phyloP scores from a whole-genome alignment of 2,888 invertebrate species.

The Sinotaia quadrata region DNA sequence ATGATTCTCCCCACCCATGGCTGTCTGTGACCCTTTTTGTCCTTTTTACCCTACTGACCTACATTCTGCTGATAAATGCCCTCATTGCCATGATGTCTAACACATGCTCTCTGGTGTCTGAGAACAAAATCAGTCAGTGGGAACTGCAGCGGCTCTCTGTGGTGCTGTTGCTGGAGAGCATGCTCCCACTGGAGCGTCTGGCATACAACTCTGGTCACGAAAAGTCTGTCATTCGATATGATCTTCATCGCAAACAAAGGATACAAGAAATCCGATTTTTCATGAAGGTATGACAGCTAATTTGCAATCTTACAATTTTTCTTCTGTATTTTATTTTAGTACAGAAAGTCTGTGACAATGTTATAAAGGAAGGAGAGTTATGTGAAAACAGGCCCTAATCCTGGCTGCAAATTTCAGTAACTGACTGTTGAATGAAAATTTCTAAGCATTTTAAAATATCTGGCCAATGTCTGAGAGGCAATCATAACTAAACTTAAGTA shows the following conservation, averaged over 20 bases:
- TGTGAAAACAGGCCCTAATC: no score
- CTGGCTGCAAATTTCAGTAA: no score
- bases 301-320: background rate
- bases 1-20: slow-evolving; percentile 49
- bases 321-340: no score
- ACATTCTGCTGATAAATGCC: slow-evolving; percentile 56
- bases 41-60: slow-evolving; percentile 50
- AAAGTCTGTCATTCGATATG: slow-evolving; percentile 9
- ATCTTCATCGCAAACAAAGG: slow-evolving; percentile 13
- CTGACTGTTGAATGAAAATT: no score
- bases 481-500: no score
- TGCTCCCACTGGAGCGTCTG: slow-evolving; percentile 7
- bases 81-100: slow-evolving; percentile 64
- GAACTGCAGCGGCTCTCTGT: slow-evolving; percentile 29
- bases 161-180: slow-evolving; percentile 32
- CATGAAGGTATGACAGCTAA: slow-evolving; percentile 9
- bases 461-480: no score
- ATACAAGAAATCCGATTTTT: slow-evolving; percentile 20
- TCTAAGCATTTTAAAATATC: no score
- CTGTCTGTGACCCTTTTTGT: slow-evolving; percentile 49
- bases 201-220: slow-evolving; percentile 15
- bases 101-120: slow-evolving; percentile 51
- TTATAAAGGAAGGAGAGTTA: no score
- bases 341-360: no score
- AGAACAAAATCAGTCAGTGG: slow-evolving; percentile 43